These are phyloP conservation scores for Coelinius sp. DNA, from an alignment of 2,888 invertebrate species.

Conservation along the genomic window DNA sequence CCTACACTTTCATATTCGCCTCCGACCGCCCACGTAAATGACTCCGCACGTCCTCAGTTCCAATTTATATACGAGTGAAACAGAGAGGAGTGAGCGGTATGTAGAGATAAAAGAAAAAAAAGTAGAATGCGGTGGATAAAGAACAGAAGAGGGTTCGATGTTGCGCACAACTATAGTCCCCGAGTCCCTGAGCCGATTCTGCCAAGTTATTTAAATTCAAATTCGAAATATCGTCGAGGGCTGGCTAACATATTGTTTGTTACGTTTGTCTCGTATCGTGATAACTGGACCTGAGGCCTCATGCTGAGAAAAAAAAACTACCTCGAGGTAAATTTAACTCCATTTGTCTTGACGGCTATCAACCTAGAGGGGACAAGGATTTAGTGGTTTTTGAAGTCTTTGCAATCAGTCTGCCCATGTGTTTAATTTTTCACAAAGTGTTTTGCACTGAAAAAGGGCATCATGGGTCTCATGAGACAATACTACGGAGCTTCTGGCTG, in stretches of 20 bases:
- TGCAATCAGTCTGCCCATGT: constrained; percentile 21
- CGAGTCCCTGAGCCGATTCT: constrained; percentile 71
- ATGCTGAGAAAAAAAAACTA: not conserved
- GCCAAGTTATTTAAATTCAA: constrained; percentile 72
- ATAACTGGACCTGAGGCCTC: constrained; percentile 40
- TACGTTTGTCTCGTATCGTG: constrained; percentile 63
- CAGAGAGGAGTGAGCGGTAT: too few species aligned
- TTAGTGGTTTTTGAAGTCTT: not conserved
- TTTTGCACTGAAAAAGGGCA: not conserved
- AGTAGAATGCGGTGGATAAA: constrained; percentile 42
- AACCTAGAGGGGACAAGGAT: not conserved
- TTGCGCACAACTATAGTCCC: constrained; percentile 62
- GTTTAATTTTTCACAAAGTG: constrained; percentile 22
- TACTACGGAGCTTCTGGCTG: not conserved
- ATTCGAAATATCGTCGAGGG: constrained; percentile 71
- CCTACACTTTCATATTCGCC: not conserved
- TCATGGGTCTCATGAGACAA: constrained; percentile 29
- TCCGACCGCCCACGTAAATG: constrained; percentile 49
- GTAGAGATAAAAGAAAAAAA: constrained; percentile 43
- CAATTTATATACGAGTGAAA: constrained; percentile 22
- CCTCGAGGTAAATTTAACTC: not conserved
- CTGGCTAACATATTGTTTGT: constrained; percentile 71
- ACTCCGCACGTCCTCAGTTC: constrained; percentile 55
- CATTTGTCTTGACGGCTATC: not conserved
- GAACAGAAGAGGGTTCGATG: constrained; percentile 41